phyloP scores from a whole-genome alignment of 1,140 invertebrate genomes.

The Rhynchophorus ferrugineus region DNA sequence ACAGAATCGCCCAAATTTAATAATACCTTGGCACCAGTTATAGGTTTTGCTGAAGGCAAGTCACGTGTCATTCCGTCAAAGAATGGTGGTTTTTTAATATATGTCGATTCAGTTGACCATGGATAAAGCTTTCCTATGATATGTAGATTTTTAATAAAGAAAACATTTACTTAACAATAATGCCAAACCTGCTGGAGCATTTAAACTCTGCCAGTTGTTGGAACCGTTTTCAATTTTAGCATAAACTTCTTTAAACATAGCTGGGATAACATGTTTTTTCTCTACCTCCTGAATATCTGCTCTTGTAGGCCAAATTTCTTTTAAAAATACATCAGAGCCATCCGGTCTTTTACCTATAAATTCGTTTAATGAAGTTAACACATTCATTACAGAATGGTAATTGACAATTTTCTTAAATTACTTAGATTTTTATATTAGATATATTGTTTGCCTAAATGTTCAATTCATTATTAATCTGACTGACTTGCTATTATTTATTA shows the following conservation, averaged over 20 bases:
- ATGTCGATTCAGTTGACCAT: constrained; percentile 87
- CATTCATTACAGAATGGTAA: too few relatives aligned
- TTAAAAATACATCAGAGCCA: constrained; percentile 71
- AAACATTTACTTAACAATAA: too few relatives aligned
- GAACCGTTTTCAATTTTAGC: constrained; percentile 80
- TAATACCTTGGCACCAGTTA: constrained; percentile 66
- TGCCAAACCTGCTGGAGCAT: constrained; percentile 63
- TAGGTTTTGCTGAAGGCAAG: constrained; percentile 48
- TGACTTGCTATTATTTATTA: too few relatives aligned
- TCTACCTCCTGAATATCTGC: constrained; percentile 86
- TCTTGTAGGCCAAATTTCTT: constrained; percentile 94
- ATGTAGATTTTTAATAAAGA: background rate
- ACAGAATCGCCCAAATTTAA: constrained; percentile 90
- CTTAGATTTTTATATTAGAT: too few relatives aligned
- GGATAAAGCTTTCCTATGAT: constrained; percentile 65
- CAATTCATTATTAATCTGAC: background rate
- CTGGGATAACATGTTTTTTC: constrained; percentile 82
- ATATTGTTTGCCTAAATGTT: too few relatives aligned
- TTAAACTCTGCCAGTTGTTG: constrained; percentile 73
- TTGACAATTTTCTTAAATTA: too few relatives aligned
- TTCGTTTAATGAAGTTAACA: background rate
- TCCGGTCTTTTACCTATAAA: constrained; percentile 55
- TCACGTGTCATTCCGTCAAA: constrained; percentile 65
- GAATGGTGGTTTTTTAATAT: constrained; percentile 96
- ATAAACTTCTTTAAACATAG: constrained; percentile 97